A percentile compares a stretch with the other conserved stretches of the same genome.
Conservation (phyloP, 2,888 invertebrate species). For the Chaitophorus viminalis region DNA sequence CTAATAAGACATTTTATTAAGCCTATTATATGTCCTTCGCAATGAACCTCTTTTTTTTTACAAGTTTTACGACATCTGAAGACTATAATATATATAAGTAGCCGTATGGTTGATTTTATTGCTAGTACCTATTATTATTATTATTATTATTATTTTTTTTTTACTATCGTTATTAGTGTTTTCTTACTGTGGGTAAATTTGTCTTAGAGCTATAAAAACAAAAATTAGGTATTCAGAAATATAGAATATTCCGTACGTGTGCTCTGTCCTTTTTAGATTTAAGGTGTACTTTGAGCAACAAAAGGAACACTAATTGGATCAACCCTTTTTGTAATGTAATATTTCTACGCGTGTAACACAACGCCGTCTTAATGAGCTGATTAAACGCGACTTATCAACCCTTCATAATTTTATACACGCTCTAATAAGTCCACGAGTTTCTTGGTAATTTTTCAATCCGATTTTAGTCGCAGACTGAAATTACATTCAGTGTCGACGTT, state of each 20-base stretch:
- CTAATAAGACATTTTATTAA: conserved; percentile 61
- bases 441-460: conserved; percentile 32
- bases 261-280: not conserved
- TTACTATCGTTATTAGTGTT: not conserved
- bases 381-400: conserved; percentile 41
- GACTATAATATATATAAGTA: not conserved
- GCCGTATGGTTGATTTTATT: not conserved
- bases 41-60: conserved; percentile 32
- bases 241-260: not conserved
- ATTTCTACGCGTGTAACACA: conserved; percentile 54
- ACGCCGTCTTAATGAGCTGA: conserved; percentile 60
- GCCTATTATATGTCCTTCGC: conserved; percentile 57
- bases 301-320: conserved; percentile 53
- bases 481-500: not conserved
- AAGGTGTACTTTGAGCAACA: conserved; percentile 10
- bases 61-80: conserved; percentile 30
- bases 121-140: not conserved
- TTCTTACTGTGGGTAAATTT: not conserved
- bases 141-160: not conserved
- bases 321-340: conserved; percentile 60
- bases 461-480: not conserved
- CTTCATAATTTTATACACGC: conserved; percentile 9
- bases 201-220: not conserved
- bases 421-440: conserved; percentile 35
- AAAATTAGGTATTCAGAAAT: not conserved